phyloP scores from a whole-genome alignment of 1,140 invertebrate genomes.

The Hesperophylax magnus region DNA sequence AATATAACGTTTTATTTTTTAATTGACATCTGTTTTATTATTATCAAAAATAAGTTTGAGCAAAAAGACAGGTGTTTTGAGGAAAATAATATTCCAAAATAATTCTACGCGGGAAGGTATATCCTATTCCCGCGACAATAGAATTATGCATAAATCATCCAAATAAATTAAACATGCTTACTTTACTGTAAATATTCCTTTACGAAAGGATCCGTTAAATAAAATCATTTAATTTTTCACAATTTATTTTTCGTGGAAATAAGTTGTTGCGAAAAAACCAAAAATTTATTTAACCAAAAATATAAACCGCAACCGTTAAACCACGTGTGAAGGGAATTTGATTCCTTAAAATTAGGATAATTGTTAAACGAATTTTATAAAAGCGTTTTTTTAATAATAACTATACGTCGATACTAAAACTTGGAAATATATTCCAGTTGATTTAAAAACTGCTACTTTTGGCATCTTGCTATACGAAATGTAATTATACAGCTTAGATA shows the following conservation, averaged over 20 bases:
- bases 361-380: slow-evolving; percentile 9
- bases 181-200: neutral
- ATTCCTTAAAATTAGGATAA: neutral
- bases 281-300: slow-evolving; percentile 15
- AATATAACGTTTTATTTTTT: slow-evolving; percentile 1
- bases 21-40: slow-evolving; percentile 18
- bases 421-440: neutral
- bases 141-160: neutral
- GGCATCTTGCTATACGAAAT: slow-evolving; percentile 39
- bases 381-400: slow-evolving; percentile 8
- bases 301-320: slow-evolving; percentile 33
- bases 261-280: neutral
- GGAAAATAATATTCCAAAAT: slow-evolving; percentile 31
- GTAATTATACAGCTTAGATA: slow-evolving; percentile 13
- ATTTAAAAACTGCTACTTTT: slow-evolving; percentile 36
- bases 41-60: slow-evolving; percentile 54
- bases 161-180: slow-evolving; percentile 19
- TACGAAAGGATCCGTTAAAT: neutral
- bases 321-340: slow-evolving; percentile 15
- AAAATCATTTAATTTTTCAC: neutral
- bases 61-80: slow-evolving; percentile 56
- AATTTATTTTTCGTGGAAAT: neutral
- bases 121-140: neutral
- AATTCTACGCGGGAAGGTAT: neutral
- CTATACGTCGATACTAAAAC: neutral